phyloP scores from a whole-genome alignment of 2,797 vertebrate species.

The Bradypodion pumilum region DNA sequence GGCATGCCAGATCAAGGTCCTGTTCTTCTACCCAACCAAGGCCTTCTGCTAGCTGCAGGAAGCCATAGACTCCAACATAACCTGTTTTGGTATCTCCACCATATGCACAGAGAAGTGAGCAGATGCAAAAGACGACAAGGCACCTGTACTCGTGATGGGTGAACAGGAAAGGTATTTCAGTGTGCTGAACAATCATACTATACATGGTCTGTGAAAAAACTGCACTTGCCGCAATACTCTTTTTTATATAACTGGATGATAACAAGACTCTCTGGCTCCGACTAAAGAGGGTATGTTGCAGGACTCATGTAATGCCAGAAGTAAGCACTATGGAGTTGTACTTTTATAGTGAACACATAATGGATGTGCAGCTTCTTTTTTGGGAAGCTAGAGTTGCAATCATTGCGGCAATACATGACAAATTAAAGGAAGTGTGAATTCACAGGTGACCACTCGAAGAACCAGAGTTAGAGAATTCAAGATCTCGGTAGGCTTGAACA shows the following conservation, averaged over 20 bases:
- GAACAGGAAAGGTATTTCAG: neutral
- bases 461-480: no score
- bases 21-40: neutral
- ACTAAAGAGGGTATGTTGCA: neutral
- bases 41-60: neutral
- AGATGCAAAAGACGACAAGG: neutral
- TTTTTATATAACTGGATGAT: neutral
- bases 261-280: neutral
- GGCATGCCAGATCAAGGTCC: neutral
- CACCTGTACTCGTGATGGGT: neutral
- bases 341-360: neutral
- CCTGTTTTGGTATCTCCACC: neutral
- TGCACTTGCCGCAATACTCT: neutral
- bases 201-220: neutral
- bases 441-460: no score
- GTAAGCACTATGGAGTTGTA: neutral
- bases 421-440: no score
- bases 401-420: neutral
- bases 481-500: no score
- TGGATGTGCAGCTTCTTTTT: neutral
- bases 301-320: neutral
- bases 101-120: neutral
- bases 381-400: neutral
- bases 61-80: neutral
- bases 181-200: neutral